Conservation (phyloP, 2,888 invertebrate genomes). For the Poecilobothrus nobilitatus region DNA sequence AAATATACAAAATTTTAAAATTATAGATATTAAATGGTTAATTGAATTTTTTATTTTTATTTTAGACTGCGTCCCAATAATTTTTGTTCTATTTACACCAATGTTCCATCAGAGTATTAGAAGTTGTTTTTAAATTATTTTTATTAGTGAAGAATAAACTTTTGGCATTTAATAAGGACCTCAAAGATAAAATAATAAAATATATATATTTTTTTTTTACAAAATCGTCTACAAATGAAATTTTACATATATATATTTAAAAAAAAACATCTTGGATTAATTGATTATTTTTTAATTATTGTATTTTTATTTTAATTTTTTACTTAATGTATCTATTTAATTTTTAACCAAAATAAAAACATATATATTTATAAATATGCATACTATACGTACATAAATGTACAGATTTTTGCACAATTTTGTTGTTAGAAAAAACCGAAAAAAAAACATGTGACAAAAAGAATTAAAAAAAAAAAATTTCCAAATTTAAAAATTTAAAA, state of each 20-base stretch:
- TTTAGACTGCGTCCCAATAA: background rate
- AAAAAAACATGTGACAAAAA: background rate
- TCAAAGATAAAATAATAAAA: too few species aligned
- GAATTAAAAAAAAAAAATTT: too few species aligned
- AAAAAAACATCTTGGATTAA: background rate
- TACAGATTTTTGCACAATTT: background rate
- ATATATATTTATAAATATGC: background rate
- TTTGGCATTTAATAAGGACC: too few species aligned
- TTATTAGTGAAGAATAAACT: too few species aligned
- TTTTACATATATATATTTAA: background rate
- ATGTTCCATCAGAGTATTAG: background rate
- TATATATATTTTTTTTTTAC: too few species aligned
- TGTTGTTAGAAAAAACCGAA: background rate
- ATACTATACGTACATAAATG: background rate
- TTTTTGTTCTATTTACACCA: background rate
- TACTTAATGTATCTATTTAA: background rate
- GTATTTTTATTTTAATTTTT: background rate
- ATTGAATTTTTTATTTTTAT: background rate
- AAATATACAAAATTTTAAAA: background rate
- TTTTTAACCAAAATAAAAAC: background rate
- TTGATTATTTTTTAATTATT: background rate
- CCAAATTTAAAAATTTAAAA: too few species aligned
- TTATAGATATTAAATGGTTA: background rate
- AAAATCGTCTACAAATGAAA: background rate
- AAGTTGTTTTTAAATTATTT: too few species aligned